Evolutionary conservation across 2,113 vertebrate genomes (phyloP).

Genomic region (Chinchilla lanigera): DNA sequence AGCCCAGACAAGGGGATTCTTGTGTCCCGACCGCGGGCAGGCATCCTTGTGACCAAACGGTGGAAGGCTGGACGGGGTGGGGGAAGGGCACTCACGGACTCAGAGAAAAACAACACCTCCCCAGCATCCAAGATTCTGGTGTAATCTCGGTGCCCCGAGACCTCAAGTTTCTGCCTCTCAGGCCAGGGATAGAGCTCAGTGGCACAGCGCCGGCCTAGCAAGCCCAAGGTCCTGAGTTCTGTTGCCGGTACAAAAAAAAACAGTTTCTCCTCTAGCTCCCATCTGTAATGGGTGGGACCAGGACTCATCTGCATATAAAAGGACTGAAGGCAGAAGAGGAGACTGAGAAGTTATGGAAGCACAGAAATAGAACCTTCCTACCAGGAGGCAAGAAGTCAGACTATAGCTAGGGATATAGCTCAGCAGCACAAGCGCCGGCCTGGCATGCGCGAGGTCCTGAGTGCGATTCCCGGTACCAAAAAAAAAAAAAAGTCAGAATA

Average conservation of each 20-base stretch:
- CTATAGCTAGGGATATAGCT: too few species aligned
- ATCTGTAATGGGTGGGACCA: neutral
- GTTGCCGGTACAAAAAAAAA: too few species aligned
- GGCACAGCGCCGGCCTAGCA: too few species aligned
- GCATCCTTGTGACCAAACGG: constrained; percentile 67
- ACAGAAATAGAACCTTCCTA: neutral
- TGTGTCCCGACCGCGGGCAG: constrained; percentile 61
- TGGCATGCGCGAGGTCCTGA: too few species aligned
- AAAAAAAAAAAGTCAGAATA: constrained; percentile 11
- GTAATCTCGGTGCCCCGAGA: neutral
- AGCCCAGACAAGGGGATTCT: constrained; percentile 70
- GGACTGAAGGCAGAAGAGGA: neutral
- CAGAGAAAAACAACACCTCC: neutral
- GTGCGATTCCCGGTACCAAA: too few species aligned
- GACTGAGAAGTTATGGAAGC: constrained; percentile 21
- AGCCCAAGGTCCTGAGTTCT: too few species aligned
- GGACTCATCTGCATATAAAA: constrained; percentile 61
- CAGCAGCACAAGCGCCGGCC: too few species aligned
- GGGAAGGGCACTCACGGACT: constrained; percentile 25
- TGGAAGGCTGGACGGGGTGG: constrained; percentile 31
- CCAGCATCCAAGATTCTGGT: neutral
- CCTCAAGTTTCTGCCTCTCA: neutral
- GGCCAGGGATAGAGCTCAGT: too few species aligned
- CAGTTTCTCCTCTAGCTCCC: neutral
- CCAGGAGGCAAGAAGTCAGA: constrained; percentile 10